These are phyloP conservation scores for Pelodytes ibericus DNA, from an alignment of 2,797 vertebrate genomes.

Conservation along the genomic window DNA sequence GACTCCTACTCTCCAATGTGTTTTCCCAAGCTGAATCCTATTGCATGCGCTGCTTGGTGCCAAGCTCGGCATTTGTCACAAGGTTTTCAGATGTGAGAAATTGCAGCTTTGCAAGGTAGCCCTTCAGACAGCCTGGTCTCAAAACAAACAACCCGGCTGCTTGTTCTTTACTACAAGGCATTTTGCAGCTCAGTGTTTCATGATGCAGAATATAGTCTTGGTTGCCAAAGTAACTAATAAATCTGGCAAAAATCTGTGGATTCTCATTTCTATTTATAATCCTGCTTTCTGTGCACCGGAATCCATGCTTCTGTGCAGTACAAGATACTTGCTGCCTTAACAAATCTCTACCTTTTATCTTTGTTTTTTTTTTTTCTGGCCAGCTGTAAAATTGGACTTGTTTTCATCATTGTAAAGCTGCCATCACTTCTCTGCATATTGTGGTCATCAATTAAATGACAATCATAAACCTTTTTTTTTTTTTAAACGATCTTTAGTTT, in stretches of 20 bases:
- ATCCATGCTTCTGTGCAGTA: conserved; percentile 21
- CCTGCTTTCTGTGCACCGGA: conserved; percentile 22
- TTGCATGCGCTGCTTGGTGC: conserved; percentile 26
- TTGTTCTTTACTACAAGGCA: conserved; percentile 47
- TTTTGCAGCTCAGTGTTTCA: conserved; percentile 26
- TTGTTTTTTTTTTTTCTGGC: background rate
- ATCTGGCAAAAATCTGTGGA: conserved; percentile 44
- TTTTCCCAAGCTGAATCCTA: conserved; percentile 34
- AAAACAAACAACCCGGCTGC: conserved; percentile 26
- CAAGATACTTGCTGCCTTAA: conserved; percentile 26
- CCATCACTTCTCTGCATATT: background rate
- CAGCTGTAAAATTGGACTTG: conserved; percentile 1
- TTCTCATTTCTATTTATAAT: conserved; percentile 51
- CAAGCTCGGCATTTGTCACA: conserved; percentile 26
- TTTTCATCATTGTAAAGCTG: background rate
- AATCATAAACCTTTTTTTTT: too few relatives aligned
- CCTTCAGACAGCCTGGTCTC: conserved; percentile 9
- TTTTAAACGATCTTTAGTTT: too few relatives aligned
- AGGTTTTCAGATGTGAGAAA: conserved; percentile 28
- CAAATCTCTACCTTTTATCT: conserved; percentile 6
- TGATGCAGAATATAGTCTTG: conserved; percentile 27
- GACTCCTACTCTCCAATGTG: conserved; percentile 41
- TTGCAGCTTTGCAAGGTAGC: conserved; percentile 32
- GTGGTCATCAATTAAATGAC: too few relatives aligned
- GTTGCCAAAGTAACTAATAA: conserved; percentile 55